Evolutionary conservation across 2,888 invertebrate genomes (phyloP), one percentile per base, ranked within the genome.

Genomic region (Pelosia muscerda): DNA sequence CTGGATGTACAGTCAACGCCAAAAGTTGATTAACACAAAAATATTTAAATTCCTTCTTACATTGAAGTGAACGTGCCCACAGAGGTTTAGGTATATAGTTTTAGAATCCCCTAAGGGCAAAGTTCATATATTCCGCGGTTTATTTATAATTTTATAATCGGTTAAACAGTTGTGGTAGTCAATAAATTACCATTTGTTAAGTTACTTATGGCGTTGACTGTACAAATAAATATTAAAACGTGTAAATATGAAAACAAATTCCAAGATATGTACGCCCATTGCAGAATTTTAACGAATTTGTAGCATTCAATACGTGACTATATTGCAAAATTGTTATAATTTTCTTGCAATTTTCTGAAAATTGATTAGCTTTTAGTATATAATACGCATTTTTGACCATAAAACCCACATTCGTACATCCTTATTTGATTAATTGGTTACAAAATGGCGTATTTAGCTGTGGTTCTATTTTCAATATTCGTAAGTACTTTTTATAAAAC

Each of bases 301-400:
- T n/a, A 15, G 11, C 26, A 4, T 31, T 28, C 31, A 19, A 57
- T 49, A 57, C 69, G 69, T 69, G 69, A 57, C 42, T 31, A 19
- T 58, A 25, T 73, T 68, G 38, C 56, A 42, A 64, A 69, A 62
- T 31, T 62, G 15, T 22, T 26, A 19, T 56, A 67, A 68, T 67
- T 11, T 15, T 1, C 9, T 3, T 34, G 73, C 53, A 81, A 73
- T 80, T 72, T 80, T 74, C 62, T 42, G 9, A 76, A 78, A 78
- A 74, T 4, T 78, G 82, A 76, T 81, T 63, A 74, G 19, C 19
- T 34, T 66, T 66, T 54, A 4, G 70, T 81, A 81, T 81, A 80
- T 60, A 81, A 73, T 31, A 23, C 55, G 22, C 19, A 13, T 49
- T 71, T 75, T 68, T 0, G 49, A 15, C 25, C 4, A 1, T 9